These are phyloP conservation scores for Actenoides hombroni DNA, from an alignment of 2,113 vertebrate genomes.

Conservation along the genomic window DNA sequence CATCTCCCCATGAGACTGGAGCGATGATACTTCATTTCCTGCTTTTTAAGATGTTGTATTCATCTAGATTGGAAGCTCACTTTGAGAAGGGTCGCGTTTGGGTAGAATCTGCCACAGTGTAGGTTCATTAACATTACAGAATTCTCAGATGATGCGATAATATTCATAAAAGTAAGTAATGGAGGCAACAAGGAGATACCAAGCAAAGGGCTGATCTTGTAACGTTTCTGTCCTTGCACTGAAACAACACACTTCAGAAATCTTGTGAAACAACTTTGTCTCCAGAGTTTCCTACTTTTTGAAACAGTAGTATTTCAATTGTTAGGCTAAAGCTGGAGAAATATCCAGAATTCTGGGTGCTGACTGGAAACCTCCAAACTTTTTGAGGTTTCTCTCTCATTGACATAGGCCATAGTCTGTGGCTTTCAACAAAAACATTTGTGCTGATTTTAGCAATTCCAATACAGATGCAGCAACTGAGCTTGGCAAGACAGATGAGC, in stretches of 20 bases:
- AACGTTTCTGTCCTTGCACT: neutral
- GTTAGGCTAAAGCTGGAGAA: slow-evolving; percentile 1
- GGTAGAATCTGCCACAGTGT: neutral
- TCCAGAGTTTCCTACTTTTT: neutral
- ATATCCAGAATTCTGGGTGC: slow-evolving; percentile 11
- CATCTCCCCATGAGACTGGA: neutral
- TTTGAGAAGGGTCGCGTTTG: neutral
- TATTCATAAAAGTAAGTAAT: neutral
- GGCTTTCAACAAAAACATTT: slow-evolving; percentile 62
- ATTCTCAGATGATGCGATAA: neutral
- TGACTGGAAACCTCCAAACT: slow-evolving; percentile 39
- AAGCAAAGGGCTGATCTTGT: neutral
- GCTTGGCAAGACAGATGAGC: slow-evolving; percentile 21
- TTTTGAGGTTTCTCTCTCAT: slow-evolving; percentile 43
- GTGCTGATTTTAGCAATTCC: slow-evolving; percentile 51
- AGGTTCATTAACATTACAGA: neutral
- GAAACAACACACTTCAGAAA: neutral
- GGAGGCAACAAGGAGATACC: neutral
- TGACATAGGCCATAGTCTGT: slow-evolving; percentile 30
- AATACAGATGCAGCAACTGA: slow-evolving; percentile 32
- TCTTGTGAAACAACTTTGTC: neutral
- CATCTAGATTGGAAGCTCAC: neutral
- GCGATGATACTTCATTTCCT: neutral
- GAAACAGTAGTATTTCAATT: neutral
- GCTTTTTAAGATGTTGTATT: neutral